Base-by-base conservation (phyloP, 2,113 vertebrate genomes). In the Fulica atra region DNA sequence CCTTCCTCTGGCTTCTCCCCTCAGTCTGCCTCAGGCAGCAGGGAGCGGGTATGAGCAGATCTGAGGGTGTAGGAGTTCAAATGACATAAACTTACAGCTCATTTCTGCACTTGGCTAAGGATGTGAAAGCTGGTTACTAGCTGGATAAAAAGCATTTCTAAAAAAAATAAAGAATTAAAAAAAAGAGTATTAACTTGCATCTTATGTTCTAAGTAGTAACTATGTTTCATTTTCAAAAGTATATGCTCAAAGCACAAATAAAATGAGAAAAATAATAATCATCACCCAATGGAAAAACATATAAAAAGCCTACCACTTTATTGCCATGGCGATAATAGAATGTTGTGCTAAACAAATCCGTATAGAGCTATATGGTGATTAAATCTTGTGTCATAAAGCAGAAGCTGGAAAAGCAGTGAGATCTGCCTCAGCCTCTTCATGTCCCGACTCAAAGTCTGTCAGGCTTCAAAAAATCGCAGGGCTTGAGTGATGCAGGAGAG, bases 271-370 rank as follows among this genome's bases (percentile, higher is more conserved):
- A 88, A 94, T 86, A 80, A 65, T 73, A 23, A 81, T 80, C 48
- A 60, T 88, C 61, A 31, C 84, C 79, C 61, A 84, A 87, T 54
- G 86, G 93, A 91, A 97, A 80, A 83, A 61, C 85, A 42, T 69
- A 42, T 60, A 80, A 88, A 86, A 84, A 92, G 74, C 79, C 96
- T 87, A 51, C 50, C 79, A 74, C 87, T 95, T 89, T 86, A 97
- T 97, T 89, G 83, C 94, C 85, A 93, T 97, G 95, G 96, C n/a
- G 63, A 96, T 95, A 66, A 88, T 81, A 76, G 91, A 69, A 93
- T 64, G 65, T 92, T 96, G 86, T 93, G 53, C 82, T 92, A 89
- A 96, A 93, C 82, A 35, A 89, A 80, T 57, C 88, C 31, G 3
- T 57, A 50, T 21, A 82, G 74, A 91, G 65, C 44, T 38, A 28